phyloP scores from a whole-genome alignment of 2,888 invertebrate genomes.

The Chrysolina oricalcia region DNA sequence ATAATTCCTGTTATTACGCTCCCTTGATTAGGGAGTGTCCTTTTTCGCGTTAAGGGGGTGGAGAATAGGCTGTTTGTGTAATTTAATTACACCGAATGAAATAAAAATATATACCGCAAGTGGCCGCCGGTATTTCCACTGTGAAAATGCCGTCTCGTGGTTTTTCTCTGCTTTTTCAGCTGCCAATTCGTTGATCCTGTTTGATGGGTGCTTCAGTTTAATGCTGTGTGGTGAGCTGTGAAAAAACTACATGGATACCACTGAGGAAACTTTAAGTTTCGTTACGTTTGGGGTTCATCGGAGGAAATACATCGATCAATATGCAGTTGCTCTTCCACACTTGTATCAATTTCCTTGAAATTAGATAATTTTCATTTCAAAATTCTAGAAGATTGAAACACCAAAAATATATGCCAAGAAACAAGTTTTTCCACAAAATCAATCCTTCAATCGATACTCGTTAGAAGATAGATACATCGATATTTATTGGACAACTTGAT shows the following conservation, averaged over 20 bases:
- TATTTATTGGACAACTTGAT: no score
- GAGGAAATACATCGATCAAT: no score
- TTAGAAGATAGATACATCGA: no score
- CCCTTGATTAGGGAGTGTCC: conserved; percentile 65
- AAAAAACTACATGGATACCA: background rate
- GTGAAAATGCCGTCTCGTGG: background rate
- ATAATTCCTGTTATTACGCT: conserved; percentile 67
- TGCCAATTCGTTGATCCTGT: background rate
- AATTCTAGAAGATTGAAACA: no score
- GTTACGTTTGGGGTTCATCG: background rate
- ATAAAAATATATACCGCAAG: conserved; percentile 13
- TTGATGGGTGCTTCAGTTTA: background rate
- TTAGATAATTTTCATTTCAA: no score
- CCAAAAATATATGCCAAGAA: no score
- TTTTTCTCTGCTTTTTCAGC: background rate
- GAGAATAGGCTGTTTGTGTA: conserved; percentile 34
- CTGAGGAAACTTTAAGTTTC: background rate
- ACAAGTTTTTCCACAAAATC: no score
- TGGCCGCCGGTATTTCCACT: background rate
- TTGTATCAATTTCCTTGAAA: no score
- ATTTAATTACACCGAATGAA: conserved; percentile 20
- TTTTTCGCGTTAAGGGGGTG: conserved; percentile 50
- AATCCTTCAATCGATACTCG: no score
- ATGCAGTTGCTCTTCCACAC: no score
- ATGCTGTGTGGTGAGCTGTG: background rate